Base-by-base conservation (phyloP, 2,888 invertebrate genomes). In the Mamestra brassicae region DNA sequence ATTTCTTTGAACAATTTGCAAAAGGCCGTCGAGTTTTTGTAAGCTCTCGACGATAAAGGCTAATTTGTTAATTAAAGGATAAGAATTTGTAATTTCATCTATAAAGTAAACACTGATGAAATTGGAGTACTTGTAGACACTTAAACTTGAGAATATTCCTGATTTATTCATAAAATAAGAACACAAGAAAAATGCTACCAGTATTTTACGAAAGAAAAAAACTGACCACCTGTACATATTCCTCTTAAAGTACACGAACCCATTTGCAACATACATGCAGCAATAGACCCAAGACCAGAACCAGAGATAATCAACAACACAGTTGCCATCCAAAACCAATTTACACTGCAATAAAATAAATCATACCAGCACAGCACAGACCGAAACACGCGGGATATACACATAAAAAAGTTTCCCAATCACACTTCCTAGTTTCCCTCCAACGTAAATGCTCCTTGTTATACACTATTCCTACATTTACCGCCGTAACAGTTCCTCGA, bases 321-420 rank as follows among this genome's bases (percentile, higher is more conserved):
- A 62, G 61, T 71, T 68, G 42, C 54, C 57, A 78, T 71, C 72
- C 54, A 78, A 79, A 85, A 81, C 78, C 66, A 81, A 85, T 87
- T 78, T 78, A 76, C 81, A 75, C 81, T 47, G 71, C 78, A 88
- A 74, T 88, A 87, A 88, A 88, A 88, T 87, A 87, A 83, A 87
- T 87, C 85, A 87, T 88, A 74, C 64, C 55, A 45, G 63, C 65
- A 74, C 70, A 62, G 55, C n/a, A 57, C 57, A 67, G 42, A 54
- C 63, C 68, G 55, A 66, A 86, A 81, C 75, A 85, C 61, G 55
- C 69, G 6, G 70, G 65, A 69, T 81, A 74, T 78, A 71, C 71
- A 86, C 79, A 83, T 86, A 86, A 81, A 85, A 83, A 90, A 90
- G 81, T 90, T 90, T 90, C 80, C 88, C 90, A 90, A 90, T 90